Evolutionary conservation across 2,888 invertebrate genomes (phyloP).

Genomic region (Stenotaenia linearis): DNA sequence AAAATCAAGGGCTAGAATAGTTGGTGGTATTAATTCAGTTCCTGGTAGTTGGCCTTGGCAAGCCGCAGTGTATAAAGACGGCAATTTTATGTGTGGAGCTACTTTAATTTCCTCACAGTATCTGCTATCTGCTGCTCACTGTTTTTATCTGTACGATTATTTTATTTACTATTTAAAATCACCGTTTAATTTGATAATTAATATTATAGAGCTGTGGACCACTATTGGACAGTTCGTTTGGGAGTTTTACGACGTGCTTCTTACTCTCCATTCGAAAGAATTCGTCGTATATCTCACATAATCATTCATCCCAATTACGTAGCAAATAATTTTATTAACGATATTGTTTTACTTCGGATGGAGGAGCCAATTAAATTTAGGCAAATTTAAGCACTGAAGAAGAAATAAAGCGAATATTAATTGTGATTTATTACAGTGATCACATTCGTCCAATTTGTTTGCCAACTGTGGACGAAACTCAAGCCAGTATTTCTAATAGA

Average conservation of each 20-base stretch:
- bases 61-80: slow-evolving; percentile 76
- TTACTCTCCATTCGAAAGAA: slow-evolving; percentile 68
- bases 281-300: slow-evolving; percentile 59
- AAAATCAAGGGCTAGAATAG: slow-evolving; percentile 57
- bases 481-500: slow-evolving; percentile 56
- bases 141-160: slow-evolving; percentile 66
- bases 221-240: slow-evolving; percentile 73
- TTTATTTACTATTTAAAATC: background rate
- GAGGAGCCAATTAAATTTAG: slow-evolving; percentile 56
- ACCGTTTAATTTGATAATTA: no score
- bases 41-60: slow-evolving; percentile 80
- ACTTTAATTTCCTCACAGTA: slow-evolving; percentile 65
- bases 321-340: slow-evolving; percentile 70
- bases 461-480: slow-evolving; percentile 54
- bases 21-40: slow-evolving; percentile 69
- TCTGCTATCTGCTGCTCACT: slow-evolving; percentile 74
- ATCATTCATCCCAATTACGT: slow-evolving; percentile 68
- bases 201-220: slow-evolving; percentile 60
- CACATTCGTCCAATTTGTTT: slow-evolving; percentile 61
- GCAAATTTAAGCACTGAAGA: slow-evolving; percentile 30
- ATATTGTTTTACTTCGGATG: slow-evolving; percentile 65
- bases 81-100: slow-evolving; percentile 76
- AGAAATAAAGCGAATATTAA: background rate
- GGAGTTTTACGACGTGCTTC: slow-evolving; percentile 66
- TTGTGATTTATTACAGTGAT: slow-evolving; percentile 49